These are phyloP conservation scores for Solenopsis fugax DNA, from an alignment of 1,140 invertebrate genomes.

Conservation along the genomic window DNA sequence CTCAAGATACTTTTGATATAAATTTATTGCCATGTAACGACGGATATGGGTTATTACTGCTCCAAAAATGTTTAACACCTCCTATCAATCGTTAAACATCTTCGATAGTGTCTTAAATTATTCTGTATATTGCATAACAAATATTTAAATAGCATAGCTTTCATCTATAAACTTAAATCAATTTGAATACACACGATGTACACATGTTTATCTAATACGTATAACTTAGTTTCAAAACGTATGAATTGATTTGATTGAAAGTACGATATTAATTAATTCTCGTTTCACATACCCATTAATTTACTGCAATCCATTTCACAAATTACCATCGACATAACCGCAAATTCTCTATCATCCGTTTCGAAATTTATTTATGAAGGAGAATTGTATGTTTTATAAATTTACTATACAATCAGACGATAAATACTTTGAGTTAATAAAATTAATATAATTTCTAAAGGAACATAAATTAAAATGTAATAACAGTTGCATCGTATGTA, in stretches of 20 bases:
- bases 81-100: background rate
- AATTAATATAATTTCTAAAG: background rate
- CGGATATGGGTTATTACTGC: background rate
- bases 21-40: background rate
- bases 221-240: slow-evolving; percentile 28
- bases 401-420: slow-evolving; percentile 29
- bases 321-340: slow-evolving; percentile 42
- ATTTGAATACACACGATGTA: background rate
- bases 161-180: slow-evolving; percentile 25
- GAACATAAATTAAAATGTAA: background rate
- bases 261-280: slow-evolving; percentile 53
- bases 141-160: slow-evolving; percentile 13
- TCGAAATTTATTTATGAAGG: slow-evolving; percentile 24
- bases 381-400: slow-evolving; percentile 46
- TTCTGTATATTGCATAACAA: background rate
- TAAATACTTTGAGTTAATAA: slow-evolving; percentile 23
- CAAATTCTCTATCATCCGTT: slow-evolving; percentile 29
- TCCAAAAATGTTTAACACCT: background rate
- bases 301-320: slow-evolving; percentile 45
- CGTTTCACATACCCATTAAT: slow-evolving; percentile 42
- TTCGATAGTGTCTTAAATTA: background rate
- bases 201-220: slow-evolving; percentile 23
- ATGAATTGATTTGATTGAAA: slow-evolving; percentile 46
- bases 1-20: background rate
- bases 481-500: background rate